Conservation (phyloP, 1,140 invertebrate genomes). For the Drosophila fuyamai region DNA sequence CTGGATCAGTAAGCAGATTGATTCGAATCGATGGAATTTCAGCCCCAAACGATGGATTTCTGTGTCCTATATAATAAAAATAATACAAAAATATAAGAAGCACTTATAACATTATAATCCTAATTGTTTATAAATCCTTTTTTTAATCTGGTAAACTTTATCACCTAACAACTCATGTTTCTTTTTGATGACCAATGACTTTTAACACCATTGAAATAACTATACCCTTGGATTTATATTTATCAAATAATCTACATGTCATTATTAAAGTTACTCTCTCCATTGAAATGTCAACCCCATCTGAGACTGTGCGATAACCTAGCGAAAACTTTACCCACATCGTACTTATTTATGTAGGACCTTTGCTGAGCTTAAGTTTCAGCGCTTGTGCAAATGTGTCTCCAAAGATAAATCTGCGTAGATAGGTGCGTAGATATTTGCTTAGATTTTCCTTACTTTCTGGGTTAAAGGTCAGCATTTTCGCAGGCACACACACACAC, state of each 20-base stretch:
- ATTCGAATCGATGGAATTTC: slow-evolving; percentile 39
- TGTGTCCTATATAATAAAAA: slow-evolving; percentile 3
- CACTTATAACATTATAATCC: not conserved
- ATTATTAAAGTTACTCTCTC: slow-evolving; percentile 6
- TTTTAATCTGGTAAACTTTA: not conserved
- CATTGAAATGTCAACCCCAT: slow-evolving; percentile 14
- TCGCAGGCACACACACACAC: slow-evolving; percentile 35
- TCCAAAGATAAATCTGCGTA: slow-evolving; percentile 71
- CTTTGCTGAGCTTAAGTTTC: slow-evolving; percentile 46
- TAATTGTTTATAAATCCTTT: not conserved
- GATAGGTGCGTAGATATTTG: slow-evolving; percentile 69
- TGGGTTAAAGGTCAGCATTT: slow-evolving; percentile 71
- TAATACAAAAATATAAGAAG: not conserved
- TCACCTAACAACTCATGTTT: not conserved
- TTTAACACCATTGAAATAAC: not conserved
- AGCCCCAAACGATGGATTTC: slow-evolving; percentile 25
- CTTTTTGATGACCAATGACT: too few species aligned
- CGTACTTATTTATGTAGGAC: slow-evolving; percentile 7
- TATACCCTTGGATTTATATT: not conserved
- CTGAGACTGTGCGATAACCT: slow-evolving; percentile 18
- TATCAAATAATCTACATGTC: not conserved
- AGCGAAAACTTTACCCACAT: slow-evolving; percentile 30
- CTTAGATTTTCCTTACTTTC: slow-evolving; percentile 53
- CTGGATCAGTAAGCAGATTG: slow-evolving; percentile 46
- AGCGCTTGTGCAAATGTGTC: slow-evolving; percentile 52